Evolutionary conservation across 2,113 vertebrate genomes (phyloP), one percentile per base, ranked within the genome.

Genomic region (Microcebus lehilahytsara): DNA sequence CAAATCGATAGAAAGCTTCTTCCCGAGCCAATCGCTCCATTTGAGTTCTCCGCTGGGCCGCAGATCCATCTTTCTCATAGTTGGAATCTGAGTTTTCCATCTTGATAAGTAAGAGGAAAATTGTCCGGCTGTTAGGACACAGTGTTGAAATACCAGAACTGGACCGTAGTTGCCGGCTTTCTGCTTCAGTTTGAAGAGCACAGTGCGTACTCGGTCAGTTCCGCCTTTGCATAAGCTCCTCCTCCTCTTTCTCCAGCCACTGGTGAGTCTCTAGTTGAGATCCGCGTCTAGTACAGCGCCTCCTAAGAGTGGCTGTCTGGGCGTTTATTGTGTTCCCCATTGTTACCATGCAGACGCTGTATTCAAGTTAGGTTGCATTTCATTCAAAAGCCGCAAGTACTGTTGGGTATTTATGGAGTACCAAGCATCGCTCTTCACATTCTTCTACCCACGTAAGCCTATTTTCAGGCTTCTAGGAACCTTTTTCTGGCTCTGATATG

Each of bases 1-100:
- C 99, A 98, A 99, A 99, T 95, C 99, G 99, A 96, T 99, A 99
- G 97, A 99, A 99, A 96, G 99, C 99, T 97, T 99, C 99, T 84
- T 99, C 99, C 87, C 98, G 97, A 97, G 98, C 98, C 62, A 99
- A 97, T 4, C 99, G 98, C 95, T 99, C 99, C 89, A 98, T 98
- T 95, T 99, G 99, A 93, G 98, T 98, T 58, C 98, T 98, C 51
- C 98, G 98, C 40, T 98, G 99, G 3, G 98, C 98, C 93, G 99
- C 99, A 0, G 99, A 98, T 56, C 99, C 99, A 97, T 99, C 99
- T 86, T 99, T 98, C 98, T 99, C 99, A 93, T 99, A 98, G 40
- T 98, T 81, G 71, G 99, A 98, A 98, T 99, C 99, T n/a, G 34
- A n/a, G 67, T 69, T 34, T 9, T 75, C 34, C 34, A n/a, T 89